phyloP scores from a whole-genome alignment of 2,888 invertebrate species.

The Mamestra brassicae region DNA sequence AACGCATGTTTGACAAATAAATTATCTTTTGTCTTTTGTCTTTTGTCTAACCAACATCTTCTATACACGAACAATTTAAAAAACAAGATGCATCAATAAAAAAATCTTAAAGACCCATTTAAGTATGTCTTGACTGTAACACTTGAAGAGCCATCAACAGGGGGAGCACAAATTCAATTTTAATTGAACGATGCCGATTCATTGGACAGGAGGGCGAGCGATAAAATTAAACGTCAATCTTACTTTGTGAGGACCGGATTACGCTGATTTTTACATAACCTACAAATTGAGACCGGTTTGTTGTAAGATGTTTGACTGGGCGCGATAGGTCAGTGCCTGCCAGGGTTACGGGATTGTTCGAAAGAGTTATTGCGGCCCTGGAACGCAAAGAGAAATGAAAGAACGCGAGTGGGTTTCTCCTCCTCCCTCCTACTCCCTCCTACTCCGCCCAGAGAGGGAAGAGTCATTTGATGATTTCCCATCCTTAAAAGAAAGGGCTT shows the following conservation, averaged over 20 bases:
- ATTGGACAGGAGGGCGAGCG: slow-evolving; percentile 77
- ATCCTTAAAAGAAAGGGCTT: too few relatives aligned
- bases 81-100: slow-evolving; percentile 30
- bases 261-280: slow-evolving; percentile 58
- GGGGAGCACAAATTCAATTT: slow-evolving; percentile 83
- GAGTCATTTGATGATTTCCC: too few relatives aligned
- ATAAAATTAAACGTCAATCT: slow-evolving; percentile 77
- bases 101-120: slow-evolving; percentile 50
- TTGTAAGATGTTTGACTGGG: background rate
- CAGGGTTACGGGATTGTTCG: too few relatives aligned
- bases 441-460: too few relatives aligned
- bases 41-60: background rate
- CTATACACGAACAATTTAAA: background rate
- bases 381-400: too few relatives aligned
- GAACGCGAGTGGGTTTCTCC: too few relatives aligned
- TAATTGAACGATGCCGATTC: slow-evolving; percentile 85
- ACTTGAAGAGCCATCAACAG: slow-evolving; percentile 73
- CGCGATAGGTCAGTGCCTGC: too few relatives aligned
- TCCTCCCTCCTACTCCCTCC: too few relatives aligned
- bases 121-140: slow-evolving; percentile 61
- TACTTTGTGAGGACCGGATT: slow-evolving; percentile 61
- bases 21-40: too few relatives aligned
- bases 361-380: too few relatives aligned
- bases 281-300: slow-evolving; percentile 26
- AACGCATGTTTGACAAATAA: too few relatives aligned